A percentile compares a stretch with the other conserved stretches of the same genome.
Conservation (phyloP, 2,797 vertebrate genomes). For the Sebastes steindachneri region DNA sequence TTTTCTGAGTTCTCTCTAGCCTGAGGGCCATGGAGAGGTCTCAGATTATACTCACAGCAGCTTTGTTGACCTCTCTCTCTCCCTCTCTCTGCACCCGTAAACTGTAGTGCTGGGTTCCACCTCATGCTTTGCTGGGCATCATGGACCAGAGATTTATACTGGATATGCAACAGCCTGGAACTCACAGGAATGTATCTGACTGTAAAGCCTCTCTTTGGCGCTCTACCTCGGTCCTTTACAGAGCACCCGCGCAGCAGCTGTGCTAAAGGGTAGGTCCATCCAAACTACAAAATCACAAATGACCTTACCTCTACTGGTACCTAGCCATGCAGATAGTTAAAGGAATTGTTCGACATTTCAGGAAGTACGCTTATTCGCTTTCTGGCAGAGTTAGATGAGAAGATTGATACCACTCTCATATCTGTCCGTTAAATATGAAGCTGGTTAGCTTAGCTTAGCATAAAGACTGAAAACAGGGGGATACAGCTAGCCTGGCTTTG, state of each 20-base stretch:
- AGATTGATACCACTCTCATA: neutral
- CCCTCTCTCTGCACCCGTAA: constrained; percentile 57
- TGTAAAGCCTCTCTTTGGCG: constrained; percentile 5
- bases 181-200: constrained; percentile 33
- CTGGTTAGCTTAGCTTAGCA: neutral
- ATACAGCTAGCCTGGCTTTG: neutral
- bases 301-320: neutral
- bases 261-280: neutral
- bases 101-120: constrained; percentile 47
- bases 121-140: constrained; percentile 57
- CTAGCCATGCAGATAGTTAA: neutral
- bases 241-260: neutral
- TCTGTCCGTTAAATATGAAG: neutral
- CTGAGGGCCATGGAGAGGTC: constrained; percentile 18
- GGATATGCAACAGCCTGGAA: constrained; percentile 42
- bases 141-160: constrained; percentile 56
- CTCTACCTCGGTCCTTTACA: neutral
- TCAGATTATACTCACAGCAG: constrained; percentile 34
- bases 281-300: neutral
- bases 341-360: no score
- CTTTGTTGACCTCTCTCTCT: constrained; percentile 49
- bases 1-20: constrained; percentile 29
- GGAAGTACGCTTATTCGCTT: neutral
- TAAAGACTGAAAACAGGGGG: neutral
- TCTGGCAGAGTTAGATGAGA: neutral